A percentile compares a stretch with the other conserved stretches of the same genome.
phyloP scores from a whole-genome alignment of 1,140 invertebrate species.

The Bemisia tabaci region DNA sequence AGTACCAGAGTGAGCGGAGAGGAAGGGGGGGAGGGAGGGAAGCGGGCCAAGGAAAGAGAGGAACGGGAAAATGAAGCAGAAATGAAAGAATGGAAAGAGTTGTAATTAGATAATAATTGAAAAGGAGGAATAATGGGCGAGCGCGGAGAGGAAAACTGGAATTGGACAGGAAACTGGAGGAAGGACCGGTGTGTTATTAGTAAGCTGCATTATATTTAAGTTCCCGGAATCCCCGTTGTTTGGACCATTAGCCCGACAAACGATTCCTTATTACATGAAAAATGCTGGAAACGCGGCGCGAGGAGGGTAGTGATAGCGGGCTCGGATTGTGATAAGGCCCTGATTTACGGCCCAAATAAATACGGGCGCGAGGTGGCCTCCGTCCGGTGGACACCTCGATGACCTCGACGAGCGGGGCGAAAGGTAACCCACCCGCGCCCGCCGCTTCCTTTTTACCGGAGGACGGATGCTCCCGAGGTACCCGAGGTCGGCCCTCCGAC shows the following conservation, averaged over 20 bases:
- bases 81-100: too few relatives aligned
- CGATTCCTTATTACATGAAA: background rate
- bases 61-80: too few relatives aligned
- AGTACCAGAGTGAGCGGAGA: background rate
- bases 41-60: background rate
- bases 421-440: too few relatives aligned
- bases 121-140: background rate
- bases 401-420: too few relatives aligned
- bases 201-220: background rate
- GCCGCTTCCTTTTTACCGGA: too few relatives aligned
- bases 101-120: background rate
- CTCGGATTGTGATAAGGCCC: background rate
- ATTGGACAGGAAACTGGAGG: background rate
- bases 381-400: too few relatives aligned
- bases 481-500: too few relatives aligned
- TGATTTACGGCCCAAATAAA: background rate
- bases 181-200: background rate
- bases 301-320: background rate
- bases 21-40: background rate
- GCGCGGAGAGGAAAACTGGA: background rate
- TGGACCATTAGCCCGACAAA: background rate
- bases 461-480: too few relatives aligned
- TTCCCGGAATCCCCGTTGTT: background rate
- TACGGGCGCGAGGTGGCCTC: too few relatives aligned
- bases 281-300: background rate